These are phyloP conservation scores for Drosophila setifemur DNA, from an alignment of 1,140 invertebrate genomes.

Conservation along the genomic window DNA sequence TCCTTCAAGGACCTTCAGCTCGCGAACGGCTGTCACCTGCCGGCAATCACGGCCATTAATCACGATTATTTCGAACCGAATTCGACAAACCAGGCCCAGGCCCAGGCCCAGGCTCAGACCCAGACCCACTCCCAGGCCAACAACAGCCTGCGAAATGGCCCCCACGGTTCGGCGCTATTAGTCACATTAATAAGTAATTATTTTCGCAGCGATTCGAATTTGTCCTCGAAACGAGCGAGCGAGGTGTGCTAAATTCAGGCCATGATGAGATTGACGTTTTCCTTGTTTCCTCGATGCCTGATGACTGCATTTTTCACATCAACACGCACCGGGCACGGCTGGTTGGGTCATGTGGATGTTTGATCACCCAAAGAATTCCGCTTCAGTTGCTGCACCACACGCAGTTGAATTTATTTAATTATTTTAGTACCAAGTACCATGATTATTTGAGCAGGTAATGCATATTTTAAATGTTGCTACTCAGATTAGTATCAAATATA, in stretches of 20 bases:
- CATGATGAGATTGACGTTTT: slow-evolving; percentile 6
- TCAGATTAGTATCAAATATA: too few species aligned
- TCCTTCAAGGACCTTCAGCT: background rate
- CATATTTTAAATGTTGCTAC: too few species aligned
- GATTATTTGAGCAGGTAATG: too few species aligned
- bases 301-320: background rate
- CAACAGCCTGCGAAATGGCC: slow-evolving; percentile 12
- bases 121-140: too few species aligned
- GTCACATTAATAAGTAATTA: slow-evolving; percentile 45
- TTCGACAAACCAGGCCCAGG: slow-evolving; percentile 36
- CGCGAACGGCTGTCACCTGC: slow-evolving; percentile 43
- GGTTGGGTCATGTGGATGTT: background rate
- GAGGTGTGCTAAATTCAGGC: slow-evolving; percentile 11
- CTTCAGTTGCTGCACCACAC: too few species aligned
- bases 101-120: too few species aligned
- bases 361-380: background rate
- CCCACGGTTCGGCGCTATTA: slow-evolving; percentile 21
- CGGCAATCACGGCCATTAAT: slow-evolving; percentile 46
- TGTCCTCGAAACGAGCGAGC: background rate
- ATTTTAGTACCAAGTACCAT: too few species aligned
- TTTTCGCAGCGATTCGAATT: background rate
- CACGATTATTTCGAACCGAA: slow-evolving; percentile 43
- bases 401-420: too few species aligned
- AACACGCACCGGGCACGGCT: background rate
- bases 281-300: background rate